Percentiles rank a stretch among this genome's conserved stretches.
Evolutionary conservation across 2,797 vertebrate species (phyloP).

Genomic region (Malacoraja senta): DNA sequence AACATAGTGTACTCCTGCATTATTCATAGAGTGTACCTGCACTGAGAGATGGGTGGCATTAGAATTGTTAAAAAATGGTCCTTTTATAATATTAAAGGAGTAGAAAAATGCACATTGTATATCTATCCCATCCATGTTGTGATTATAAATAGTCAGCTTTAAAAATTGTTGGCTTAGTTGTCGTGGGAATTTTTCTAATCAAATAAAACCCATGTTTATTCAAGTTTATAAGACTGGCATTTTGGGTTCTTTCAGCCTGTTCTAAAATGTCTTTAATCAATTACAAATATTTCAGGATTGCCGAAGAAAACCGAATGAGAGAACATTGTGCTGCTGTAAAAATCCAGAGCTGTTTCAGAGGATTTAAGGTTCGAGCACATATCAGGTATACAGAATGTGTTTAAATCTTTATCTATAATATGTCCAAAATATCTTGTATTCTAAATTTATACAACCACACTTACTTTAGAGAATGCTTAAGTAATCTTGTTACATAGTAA

Average conservation of each 20-base stretch:
- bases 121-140: background rate
- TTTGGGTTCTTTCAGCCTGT: background rate
- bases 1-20: background rate
- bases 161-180: background rate
- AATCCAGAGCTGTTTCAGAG: slow-evolving; percentile 85
- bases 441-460: background rate
- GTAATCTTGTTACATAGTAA: background rate
- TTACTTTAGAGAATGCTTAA: background rate
- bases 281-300: slow-evolving; percentile 56
- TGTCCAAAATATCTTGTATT: background rate
- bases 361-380: slow-evolving; percentile 65
- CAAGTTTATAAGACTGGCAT: background rate
- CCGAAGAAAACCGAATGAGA: slow-evolving; percentile 59
- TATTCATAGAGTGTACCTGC: background rate
- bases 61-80: background rate
- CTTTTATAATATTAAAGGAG: background rate
- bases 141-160: background rate
- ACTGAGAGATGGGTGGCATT: background rate
- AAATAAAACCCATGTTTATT: no score
- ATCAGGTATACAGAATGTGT: slow-evolving; percentile 62
- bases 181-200: background rate
- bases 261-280: background rate
- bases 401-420: background rate
- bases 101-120: background rate
- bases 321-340: slow-evolving; percentile 63